Conservation (phyloP, 2,888 invertebrate species). For the Eupithecia abbreviata region DNA sequence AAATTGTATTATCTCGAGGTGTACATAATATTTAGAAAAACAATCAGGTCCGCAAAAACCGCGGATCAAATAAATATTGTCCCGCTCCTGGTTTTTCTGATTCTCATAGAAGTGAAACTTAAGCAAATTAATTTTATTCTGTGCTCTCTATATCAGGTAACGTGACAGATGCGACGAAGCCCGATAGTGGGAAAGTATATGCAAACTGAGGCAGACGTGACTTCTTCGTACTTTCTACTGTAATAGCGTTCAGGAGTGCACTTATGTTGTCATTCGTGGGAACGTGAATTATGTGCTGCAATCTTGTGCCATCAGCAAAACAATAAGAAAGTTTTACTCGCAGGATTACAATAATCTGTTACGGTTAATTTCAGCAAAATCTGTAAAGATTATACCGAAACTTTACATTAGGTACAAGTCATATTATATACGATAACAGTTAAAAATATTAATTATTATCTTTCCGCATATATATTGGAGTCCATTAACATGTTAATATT, state of each 20-base stretch:
- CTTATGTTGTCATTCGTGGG: conserved; percentile 79
- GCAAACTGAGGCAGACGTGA: conserved; percentile 80
- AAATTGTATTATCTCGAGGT: not conserved
- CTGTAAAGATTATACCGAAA: not conserved
- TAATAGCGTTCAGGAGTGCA: conserved; percentile 68
- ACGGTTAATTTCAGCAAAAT: not conserved
- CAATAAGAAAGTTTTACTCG: conserved; percentile 59
- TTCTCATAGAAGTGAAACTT: conserved; percentile 17
- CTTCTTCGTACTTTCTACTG: conserved; percentile 75
- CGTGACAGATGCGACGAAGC: conserved; percentile 73
- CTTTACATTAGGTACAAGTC: not conserved
- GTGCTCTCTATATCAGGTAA: conserved; percentile 67
- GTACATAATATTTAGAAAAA: not conserved
- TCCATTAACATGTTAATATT: not conserved
- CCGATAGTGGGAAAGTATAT: conserved; percentile 73
- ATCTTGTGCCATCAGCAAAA: conserved; percentile 61
- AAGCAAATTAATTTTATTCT: not conserved
- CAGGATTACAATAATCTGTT: not conserved
- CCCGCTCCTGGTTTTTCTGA: not conserved
- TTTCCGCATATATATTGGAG: not conserved
- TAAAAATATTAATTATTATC: not conserved
- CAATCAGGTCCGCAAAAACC: not conserved
- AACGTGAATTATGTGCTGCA: conserved; percentile 70
- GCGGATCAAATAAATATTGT: not conserved
- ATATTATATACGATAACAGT: not conserved